Evolutionary conservation across 2,113 vertebrate species (phyloP), one percentile per base, ranked within the genome.

Genomic region (Sardina pilchardus): DNA sequence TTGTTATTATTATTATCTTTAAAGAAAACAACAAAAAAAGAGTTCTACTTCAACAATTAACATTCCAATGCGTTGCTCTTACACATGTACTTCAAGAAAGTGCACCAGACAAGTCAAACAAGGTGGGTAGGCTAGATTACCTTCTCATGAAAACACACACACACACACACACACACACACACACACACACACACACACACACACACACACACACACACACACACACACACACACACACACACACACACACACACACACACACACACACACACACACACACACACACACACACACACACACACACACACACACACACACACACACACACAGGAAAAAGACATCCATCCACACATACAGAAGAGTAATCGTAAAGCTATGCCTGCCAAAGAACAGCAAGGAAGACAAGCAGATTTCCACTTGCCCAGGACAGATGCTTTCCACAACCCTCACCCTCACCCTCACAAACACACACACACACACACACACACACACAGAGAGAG

Each of bases 1-100:
- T 36, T 78, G 9, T 78, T 78, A 24, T 59, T 59, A 24, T 24
- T 59, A 24, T 59, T 24, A 21, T 19, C 17, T n/a, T n/a, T n/a
- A 42, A 42, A 42, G 39, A 42, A 42, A 42, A 42, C 39, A 42
- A 42, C n/a, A n/a, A 42, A 42, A 39, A 42, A 42, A 2, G 39
- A 24, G 4, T 59, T 24, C 53, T 59, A 5, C 21, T 59, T 59
- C 53, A 59, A 59, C 21, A 24, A 6, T 24, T 59, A 59, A 59
- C 53, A 59, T 59, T 59, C 71, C 71, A 78, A 78, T 78, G 12
- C 39, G 34, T 16, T 78, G 26, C 14, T 17, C 26, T 78, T 16
- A 78, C 10, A 78, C 71, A 36, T 78, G 12, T 39, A 78, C 71
- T 36, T 78, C n/a, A 71, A 26, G 71, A 78, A 78, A 78, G 71